Evolutionary conservation across 35 echinoderm and acorn worm genomes (phyloP), one percentile per base, ranked within the genome.

Genomic region (Eucidaris tribuloides): DNA sequence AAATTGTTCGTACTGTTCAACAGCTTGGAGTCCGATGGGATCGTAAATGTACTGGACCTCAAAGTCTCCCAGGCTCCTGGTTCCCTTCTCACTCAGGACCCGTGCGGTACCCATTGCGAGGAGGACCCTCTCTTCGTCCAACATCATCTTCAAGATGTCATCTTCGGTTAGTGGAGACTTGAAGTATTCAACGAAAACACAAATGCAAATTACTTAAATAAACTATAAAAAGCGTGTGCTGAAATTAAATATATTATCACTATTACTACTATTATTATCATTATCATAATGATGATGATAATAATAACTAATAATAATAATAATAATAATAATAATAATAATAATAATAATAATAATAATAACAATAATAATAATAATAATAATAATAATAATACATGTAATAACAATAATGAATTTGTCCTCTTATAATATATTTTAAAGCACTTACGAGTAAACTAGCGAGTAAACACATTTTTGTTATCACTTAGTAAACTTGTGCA

Each of bases 41-140:
- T 89, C 91, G 52, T 79, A 89, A 17, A 68, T 70, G 77, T 94
- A 94, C 48, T 85, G 58, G 3, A 90, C 77, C 48, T 94, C 92
- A 81, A 94, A 94, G 62, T 94, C 86, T 19, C 81, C 92, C 22
- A 94, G 62, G 19, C 50, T 7, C 20, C 86, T 94, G 17, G 87
- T 94, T 27, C 87, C 87, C 24, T 83, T 70, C 9, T 81, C 82
- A 65, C 92, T 94, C 1, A 94, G 78, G 3, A 96, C 42, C n/a
- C 80, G 84, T 14, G 82, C 86, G 3, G 91, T 79, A 15, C 82
- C 37, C 33, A 96, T 83, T 7, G 91, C 83, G 35, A 43, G 57
- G 22, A 96, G 52, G 17, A 88, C 91, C 49, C 32, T 60, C 3
- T 86, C 78, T 65, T 96, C 91, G 46, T 91, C 58, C 2, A 88